Evolutionary conservation across 2,797 vertebrate genomes (phyloP), one percentile per base, ranked within the genome.

Genomic region (Heliangelus exortis): DNA sequence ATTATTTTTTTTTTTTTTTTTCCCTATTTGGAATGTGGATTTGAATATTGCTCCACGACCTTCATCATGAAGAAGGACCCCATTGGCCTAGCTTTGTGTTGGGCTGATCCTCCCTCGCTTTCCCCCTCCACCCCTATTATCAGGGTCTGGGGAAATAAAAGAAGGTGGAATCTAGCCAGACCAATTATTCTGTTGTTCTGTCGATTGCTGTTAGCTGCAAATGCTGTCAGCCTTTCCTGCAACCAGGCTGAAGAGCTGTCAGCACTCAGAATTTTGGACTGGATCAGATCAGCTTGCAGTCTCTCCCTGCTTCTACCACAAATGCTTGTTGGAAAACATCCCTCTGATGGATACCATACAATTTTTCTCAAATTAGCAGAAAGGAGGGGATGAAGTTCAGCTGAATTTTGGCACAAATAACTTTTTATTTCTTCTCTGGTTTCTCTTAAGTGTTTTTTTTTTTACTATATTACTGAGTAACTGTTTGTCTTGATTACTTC

Each of bases 11-110:
- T 14, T 41, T 23, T 67, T 92, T 76, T 53, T 7, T 41, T 84
- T 45, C 74, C 5, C 47, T 9, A 0, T 54, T 78, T 50, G 65
- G n/a, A 19, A 6, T 71, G 13, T 0, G 0, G 36, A 61, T 87
- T 83, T 85, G 61, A 61, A 5, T 0, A 0, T 58, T 51, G 13
- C 65, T 83, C 14, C 36, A 43, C 59, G 26, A 41, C 39, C 39
- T 25, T 63, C 2, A 0, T 58, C 57, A 36, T 65, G 41, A 80
- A 57, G 41, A 43, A 68, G 0, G 4, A 36, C 21, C 17, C 15
- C 14, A 4, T 77, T 36, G 67, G 53, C 57, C 61, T 20, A 79
- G 16, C 45, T 75, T 61, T 23, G 22, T 33, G 15, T 74, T 48
- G 54, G 8, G 16, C 15, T 77, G 45, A 61, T 71, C 21, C 21